Evolutionary conservation across 2,888 invertebrate genomes (phyloP).

Genomic region (Lamellibrachia satsuma): DNA sequence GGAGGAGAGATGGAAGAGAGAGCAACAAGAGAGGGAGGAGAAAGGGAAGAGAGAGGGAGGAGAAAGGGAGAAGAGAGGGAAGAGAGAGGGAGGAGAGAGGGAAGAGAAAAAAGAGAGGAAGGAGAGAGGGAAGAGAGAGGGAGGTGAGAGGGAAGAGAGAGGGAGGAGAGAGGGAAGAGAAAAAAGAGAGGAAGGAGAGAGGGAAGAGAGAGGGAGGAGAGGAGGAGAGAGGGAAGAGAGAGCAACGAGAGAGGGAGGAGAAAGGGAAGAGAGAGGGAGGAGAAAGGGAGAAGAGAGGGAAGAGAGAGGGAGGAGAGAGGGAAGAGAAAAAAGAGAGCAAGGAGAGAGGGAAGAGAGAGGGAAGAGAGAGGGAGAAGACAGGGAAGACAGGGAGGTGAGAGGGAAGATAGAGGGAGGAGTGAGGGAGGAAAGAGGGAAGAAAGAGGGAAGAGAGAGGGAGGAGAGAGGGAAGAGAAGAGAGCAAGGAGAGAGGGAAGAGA

Average conservation of each 20-base stretch:
- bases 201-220: constrained; percentile 44
- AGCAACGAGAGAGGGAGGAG: constrained; percentile 38
- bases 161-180: not conserved
- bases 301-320: not conserved
- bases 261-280: constrained; percentile 53
- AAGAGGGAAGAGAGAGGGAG: not conserved
- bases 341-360: not conserved
- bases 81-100: no score
- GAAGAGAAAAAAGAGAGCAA: not conserved
- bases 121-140: not conserved
- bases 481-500: not conserved
- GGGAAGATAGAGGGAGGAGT: not conserved
- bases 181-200: not conserved
- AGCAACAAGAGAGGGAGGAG: not conserved
- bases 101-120: no score
- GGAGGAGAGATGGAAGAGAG: not conserved
- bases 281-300: constrained; percentile 36
- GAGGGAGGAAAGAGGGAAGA: not conserved
- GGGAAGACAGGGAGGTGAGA: no score
- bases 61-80: no score
- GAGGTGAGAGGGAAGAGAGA: not conserved
- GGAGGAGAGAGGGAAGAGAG: no score
- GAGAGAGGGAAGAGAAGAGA: not conserved
- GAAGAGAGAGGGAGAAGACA: no score
- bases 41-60: no score